phyloP scores from a whole-genome alignment of 2,797 vertebrate species.

The Microcaecilia unicolor region DNA sequence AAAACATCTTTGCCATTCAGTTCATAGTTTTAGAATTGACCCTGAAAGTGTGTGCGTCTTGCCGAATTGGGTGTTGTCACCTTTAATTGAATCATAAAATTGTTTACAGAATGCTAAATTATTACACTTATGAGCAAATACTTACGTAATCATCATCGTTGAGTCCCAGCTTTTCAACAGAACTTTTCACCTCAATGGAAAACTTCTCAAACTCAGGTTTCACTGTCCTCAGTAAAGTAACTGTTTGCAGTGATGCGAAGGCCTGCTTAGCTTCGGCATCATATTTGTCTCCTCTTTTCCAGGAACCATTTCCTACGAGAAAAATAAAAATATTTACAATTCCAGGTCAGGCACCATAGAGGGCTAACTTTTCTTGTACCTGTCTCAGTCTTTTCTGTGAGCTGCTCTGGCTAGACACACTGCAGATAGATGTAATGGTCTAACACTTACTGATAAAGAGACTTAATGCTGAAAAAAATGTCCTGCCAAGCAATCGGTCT shows the following conservation, averaged over 20 bases:
- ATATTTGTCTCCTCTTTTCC: constrained; percentile 85
- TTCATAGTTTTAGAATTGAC: constrained; percentile 5
- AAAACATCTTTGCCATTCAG: neutral
- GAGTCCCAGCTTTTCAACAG: constrained; percentile 65
- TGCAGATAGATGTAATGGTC: too few relatives aligned
- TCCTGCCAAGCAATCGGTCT: too few relatives aligned
- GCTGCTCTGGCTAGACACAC: constrained; percentile 1
- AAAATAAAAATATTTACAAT: constrained; percentile 41
- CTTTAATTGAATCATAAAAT: constrained; percentile 25
- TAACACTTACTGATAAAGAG: too few relatives aligned
- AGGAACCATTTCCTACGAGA: constrained; percentile 82
- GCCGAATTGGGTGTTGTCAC: constrained; percentile 9
- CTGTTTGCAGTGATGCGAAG: constrained; percentile 77
- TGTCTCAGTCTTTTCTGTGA: neutral
- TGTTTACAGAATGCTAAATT: constrained; percentile 22
- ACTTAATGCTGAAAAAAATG: too few relatives aligned
- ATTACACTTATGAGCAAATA: constrained; percentile 24
- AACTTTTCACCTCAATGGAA: constrained; percentile 82
- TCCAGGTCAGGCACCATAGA: constrained; percentile 23
- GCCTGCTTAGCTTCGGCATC: constrained; percentile 84
- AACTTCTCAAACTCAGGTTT: constrained; percentile 94
- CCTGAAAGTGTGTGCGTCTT: constrained; percentile 8
- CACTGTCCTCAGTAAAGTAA: constrained; percentile 85
- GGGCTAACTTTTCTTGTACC: constrained; percentile 11
- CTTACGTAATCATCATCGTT: constrained; percentile 82